Evolutionary conservation across 2,888 invertebrate genomes (phyloP).

Genomic region (Rhorus exstirpatorius): DNA sequence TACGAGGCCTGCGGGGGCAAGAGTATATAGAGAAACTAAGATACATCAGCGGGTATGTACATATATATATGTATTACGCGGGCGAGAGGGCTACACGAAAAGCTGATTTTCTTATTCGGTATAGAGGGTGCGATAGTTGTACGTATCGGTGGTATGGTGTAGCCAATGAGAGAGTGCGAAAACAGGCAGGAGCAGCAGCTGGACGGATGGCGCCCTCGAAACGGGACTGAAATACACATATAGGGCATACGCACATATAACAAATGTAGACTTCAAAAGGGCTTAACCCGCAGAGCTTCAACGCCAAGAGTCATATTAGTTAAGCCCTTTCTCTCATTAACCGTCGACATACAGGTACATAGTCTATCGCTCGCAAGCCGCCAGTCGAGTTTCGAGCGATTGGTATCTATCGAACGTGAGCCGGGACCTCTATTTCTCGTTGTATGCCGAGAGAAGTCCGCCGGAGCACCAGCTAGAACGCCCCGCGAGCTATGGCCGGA

Average conservation of each 20-base stretch:
- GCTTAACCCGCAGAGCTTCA: not conserved
- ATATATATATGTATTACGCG: constrained; percentile 38
- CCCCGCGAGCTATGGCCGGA: constrained; percentile 70
- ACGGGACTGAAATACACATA: constrained; percentile 58
- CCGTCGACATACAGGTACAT: constrained; percentile 1
- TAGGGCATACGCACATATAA: constrained; percentile 45
- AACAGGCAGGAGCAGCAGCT: constrained; percentile 77
- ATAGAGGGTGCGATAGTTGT: constrained; percentile 33
- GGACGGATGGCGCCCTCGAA: constrained; percentile 78
- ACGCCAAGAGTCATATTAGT: not conserved
- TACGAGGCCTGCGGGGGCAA: constrained; percentile 5
- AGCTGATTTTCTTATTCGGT: constrained; percentile 59
- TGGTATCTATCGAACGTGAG: constrained; percentile 83
- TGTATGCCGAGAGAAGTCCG: constrained; percentile 77
- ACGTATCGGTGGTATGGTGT: constrained; percentile 55
- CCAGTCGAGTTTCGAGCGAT: constrained; percentile 77
- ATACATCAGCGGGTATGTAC: constrained; percentile 27
- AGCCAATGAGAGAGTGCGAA: constrained; percentile 80
- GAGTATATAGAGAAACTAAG: constrained; percentile 4
- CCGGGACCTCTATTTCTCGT: constrained; percentile 79
- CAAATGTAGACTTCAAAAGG: constrained; percentile 1
- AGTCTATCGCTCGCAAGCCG: constrained; percentile 77
- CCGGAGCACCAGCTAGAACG: constrained; percentile 53
- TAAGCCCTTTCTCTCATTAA: constrained; percentile 29
- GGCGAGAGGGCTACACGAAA: constrained; percentile 49